Conservation (phyloP, 2,797 vertebrate species). For the Leptatherina wallacei region DNA sequence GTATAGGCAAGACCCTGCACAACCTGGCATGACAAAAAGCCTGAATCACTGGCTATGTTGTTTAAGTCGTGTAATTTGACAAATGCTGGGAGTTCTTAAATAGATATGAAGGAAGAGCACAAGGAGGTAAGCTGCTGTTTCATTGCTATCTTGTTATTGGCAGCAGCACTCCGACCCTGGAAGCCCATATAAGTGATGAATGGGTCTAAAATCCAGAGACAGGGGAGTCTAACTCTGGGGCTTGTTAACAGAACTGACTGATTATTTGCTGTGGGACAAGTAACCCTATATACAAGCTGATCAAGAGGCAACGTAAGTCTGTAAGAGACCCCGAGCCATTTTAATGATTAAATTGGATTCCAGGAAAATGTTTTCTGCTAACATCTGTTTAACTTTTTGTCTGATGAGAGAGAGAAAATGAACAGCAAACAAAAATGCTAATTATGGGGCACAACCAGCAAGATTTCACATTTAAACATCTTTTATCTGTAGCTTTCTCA, state of each 20-base stretch:
- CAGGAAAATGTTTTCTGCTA: conserved; percentile 46
- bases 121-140: conserved; percentile 40
- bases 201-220: conserved; percentile 54
- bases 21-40: conserved; percentile 38
- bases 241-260: conserved; percentile 65
- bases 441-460: conserved; percentile 10
- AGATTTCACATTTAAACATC: neutral
- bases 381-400: conserved; percentile 57
- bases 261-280: conserved; percentile 53
- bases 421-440: conserved; percentile 29
- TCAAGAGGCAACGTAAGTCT: conserved; percentile 44
- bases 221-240: conserved; percentile 39
- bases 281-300: conserved; percentile 45
- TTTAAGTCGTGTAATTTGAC: conserved; percentile 45
- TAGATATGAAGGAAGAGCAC: conserved; percentile 42
- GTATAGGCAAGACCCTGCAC: neutral
- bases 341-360: conserved; percentile 45
- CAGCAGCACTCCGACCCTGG: conserved; percentile 30
- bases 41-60: conserved; percentile 26
- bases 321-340: conserved; percentile 40
- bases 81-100: conserved; percentile 34
- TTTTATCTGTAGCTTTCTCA: conserved; percentile 15
- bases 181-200: conserved; percentile 59
- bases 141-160: conserved; percentile 63
- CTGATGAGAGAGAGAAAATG: conserved; percentile 28